A percentile compares a stretch with the other conserved stretches of the same genome.
phyloP scores from a whole-genome alignment of 2,797 vertebrate genomes.

The Tokudaia tokunoshimensis region DNA sequence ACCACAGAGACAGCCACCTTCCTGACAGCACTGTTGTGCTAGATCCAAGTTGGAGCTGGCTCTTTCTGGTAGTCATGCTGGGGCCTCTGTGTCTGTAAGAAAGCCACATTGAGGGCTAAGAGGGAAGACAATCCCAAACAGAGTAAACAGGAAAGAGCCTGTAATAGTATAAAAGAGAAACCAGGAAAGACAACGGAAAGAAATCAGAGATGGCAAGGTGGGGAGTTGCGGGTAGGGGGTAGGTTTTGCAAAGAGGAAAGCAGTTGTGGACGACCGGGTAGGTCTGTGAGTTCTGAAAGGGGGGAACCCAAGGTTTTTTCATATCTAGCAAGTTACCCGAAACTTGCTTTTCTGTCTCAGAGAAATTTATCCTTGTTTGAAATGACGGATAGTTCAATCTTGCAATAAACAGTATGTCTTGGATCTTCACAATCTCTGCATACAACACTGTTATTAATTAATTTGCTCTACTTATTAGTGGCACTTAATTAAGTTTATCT shows the following conservation, averaged over 20 bases:
- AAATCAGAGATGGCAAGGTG: slow-evolving; percentile 78
- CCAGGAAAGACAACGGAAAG: slow-evolving; percentile 80
- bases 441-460: slow-evolving; percentile 71
- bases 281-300: slow-evolving; percentile 56
- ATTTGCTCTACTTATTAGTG: slow-evolving; percentile 83
- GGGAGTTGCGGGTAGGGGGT: slow-evolving; percentile 61
- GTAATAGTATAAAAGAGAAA: slow-evolving; percentile 86
- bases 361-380: slow-evolving; percentile 73
- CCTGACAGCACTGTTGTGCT: slow-evolving; percentile 86
- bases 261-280: slow-evolving; percentile 60
- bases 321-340: slow-evolving; percentile 81
- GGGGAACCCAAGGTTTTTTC: slow-evolving; percentile 42
- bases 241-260: slow-evolving; percentile 65
- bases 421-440: slow-evolving; percentile 83
- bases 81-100: slow-evolving; percentile 90
- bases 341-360: slow-evolving; percentile 82
- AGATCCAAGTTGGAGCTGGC: slow-evolving; percentile 87
- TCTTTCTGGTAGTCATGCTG: slow-evolving; percentile 87
- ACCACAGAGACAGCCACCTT: slow-evolving; percentile 85
- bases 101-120: slow-evolving; percentile 88
- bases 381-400: slow-evolving; percentile 77
- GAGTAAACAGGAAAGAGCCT: slow-evolving; percentile 89
- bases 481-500: slow-evolving; percentile 69
- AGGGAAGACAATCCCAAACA: slow-evolving; percentile 84
- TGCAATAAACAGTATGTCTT: slow-evolving; percentile 79